These are phyloP conservation scores for Coptodon rendalli DNA, from an alignment of 2,113 vertebrate species.

Conservation along the genomic window DNA sequence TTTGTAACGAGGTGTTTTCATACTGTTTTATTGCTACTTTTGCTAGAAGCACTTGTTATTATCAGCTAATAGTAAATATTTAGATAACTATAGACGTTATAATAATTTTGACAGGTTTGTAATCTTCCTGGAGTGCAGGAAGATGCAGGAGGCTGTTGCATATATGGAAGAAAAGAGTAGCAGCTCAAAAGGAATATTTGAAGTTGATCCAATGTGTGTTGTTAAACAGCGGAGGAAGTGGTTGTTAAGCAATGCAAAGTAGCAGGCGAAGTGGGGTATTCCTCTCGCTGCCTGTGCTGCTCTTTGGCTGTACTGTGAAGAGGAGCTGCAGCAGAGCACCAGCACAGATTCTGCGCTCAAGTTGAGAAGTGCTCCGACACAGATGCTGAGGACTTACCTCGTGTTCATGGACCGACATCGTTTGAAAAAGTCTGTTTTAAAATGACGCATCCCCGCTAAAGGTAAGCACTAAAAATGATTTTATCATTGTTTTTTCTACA, in stretches of 20 bases:
- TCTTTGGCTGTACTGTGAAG: conserved; percentile 24
- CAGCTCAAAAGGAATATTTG: neutral
- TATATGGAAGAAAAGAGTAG: neutral
- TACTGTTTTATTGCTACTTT: neutral
- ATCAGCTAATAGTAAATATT: neutral
- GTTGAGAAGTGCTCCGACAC: neutral
- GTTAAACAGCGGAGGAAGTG: neutral
- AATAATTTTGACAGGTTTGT: neutral
- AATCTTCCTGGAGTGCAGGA: neutral
- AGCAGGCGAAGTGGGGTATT: neutral
- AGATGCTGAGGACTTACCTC: conserved; percentile 30
- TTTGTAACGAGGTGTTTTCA: neutral
- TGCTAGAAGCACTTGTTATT: neutral
- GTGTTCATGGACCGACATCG: neutral
- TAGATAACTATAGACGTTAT: neutral
- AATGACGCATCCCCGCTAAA: neutral
- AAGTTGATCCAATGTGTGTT: neutral
- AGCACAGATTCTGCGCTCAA: neutral
- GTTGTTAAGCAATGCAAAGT: neutral
- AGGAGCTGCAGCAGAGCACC: conserved; percentile 17
- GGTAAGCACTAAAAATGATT: conserved; percentile 10
- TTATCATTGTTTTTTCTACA: neutral
- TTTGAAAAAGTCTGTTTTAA: neutral
- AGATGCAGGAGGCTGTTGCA: neutral
- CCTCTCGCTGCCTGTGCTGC: neutral